phyloP scores from a whole-genome alignment of 2,113 vertebrate species.

The Mobula hypostoma region DNA sequence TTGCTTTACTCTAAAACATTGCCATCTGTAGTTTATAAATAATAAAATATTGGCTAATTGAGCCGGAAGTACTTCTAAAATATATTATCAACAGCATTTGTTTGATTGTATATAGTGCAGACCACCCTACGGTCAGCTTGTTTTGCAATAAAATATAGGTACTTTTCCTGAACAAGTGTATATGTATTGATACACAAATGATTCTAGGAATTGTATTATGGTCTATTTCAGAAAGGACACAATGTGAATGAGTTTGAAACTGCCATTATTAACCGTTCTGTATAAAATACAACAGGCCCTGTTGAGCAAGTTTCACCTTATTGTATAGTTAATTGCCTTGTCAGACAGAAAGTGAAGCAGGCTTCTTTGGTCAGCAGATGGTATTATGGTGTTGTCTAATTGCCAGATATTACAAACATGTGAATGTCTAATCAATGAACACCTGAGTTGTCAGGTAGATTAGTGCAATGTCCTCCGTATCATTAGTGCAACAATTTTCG shows the following conservation, averaged over 20 bases:
- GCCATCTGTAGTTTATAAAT: conserved; percentile 21
- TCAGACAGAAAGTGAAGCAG: conserved; percentile 40
- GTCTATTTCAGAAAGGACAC: neutral
- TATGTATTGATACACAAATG: neutral
- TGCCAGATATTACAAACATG: conserved; percentile 38
- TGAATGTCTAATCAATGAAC: conserved; percentile 35
- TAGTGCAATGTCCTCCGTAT: conserved; percentile 28
- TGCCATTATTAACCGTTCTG: conserved; percentile 52
- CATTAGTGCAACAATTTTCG: conserved; percentile 33
- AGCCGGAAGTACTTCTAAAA: neutral
- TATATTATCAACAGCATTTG: neutral
- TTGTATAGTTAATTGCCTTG: conserved; percentile 58
- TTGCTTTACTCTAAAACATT: neutral
- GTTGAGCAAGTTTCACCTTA: conserved; percentile 49
- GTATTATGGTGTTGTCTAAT: conserved; percentile 40
- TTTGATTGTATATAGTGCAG: neutral
- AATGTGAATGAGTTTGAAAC: conserved; percentile 36
- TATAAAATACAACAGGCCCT: conserved; percentile 48
- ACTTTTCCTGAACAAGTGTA: neutral
- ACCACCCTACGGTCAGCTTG: neutral
- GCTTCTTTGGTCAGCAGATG: conserved; percentile 40
- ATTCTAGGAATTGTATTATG: neutral
- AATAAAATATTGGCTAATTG: conserved; percentile 25
- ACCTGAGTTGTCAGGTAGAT: conserved; percentile 30
- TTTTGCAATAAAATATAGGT: neutral